Base-by-base conservation (phyloP, 53 echinoderm and acorn worm species). In the Pentamera pediparva region DNA sequence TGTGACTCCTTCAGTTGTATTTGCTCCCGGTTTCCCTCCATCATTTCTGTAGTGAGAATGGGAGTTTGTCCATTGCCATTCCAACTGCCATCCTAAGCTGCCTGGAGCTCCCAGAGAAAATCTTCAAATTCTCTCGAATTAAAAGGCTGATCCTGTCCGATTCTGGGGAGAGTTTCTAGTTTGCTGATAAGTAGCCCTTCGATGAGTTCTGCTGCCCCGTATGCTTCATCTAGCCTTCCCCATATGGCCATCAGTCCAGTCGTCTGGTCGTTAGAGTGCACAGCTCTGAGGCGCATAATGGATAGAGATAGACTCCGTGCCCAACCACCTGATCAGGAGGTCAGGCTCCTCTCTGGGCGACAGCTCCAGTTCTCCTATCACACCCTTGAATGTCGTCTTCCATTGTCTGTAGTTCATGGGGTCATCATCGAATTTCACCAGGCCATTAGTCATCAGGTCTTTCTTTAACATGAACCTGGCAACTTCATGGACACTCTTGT, bases 1-100 rank as follows among this genome's bases (percentile, higher is more conserved):
- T 15, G 22, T 65, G 36, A 74, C 57, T 12, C 27, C 64, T 64
- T 40, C 59, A 56, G 35, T 85, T 74, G 49, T 79, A 75, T 1
- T 45, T 19, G 19, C 61, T 39, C 5, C 75, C 79, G 4, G 35
- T 45, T 20, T 49, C 35, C 43, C 32, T 52, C 85, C 85, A 85
- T 13, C 71, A 64, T 37, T 85, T 74, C 51, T 78, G 79, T 17
- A 85, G 8, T 39, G 21, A 32, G 39, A 34, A 35, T 36, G 85
- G 79, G 11, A 85, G 54, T 40, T 85, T 85, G 37, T 85, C 58
- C 28, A 85, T 56, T 3, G 72, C 41, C 22, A 79, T 60, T 31
- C 56, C 54, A 1, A 79, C 20, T 9, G 79, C 85, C 62, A 20
- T 65, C 41, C 55, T 82, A 76, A 20, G 43, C 31, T 20, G 36